phyloP scores from a whole-genome alignment of 2,888 invertebrate genomes.

The Lagria hirta region DNA sequence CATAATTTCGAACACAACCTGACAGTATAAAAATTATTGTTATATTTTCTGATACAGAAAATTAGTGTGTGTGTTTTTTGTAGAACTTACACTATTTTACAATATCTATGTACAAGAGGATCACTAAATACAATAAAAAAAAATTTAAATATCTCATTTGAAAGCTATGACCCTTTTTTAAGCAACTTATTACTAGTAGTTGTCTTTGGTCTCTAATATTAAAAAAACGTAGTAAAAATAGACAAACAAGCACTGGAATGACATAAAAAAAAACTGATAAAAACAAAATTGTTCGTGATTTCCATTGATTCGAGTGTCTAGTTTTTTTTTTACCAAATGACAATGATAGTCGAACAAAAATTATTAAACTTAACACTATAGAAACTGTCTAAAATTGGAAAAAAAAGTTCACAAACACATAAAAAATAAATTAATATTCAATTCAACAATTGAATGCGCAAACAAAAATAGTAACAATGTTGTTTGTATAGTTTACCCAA shows the following conservation, averaged over 20 bases:
- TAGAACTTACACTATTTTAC: constrained; percentile 15
- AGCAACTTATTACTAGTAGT: constrained; percentile 10
- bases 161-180: no score
- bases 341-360: no score
- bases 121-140: not conserved
- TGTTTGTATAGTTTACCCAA: constrained; percentile 1
- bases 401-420: constrained; percentile 8
- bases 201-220: constrained; percentile 24
- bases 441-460: constrained; percentile 5
- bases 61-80: constrained; percentile 19
- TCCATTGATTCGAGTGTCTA: no score
- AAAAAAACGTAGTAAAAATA: constrained; percentile 15
- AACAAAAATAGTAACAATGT: constrained; percentile 9
- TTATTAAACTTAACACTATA: no score
- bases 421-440: constrained; percentile 13
- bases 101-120: constrained; percentile 10
- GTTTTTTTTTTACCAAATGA: no score
- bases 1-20: constrained; percentile 20
- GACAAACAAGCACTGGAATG: not conserved
- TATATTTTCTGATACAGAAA: constrained; percentile 36
- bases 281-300: no score
- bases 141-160: no score
- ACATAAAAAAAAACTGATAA: no score
- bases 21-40: constrained; percentile 18
- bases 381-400: no score